phyloP scores from a whole-genome alignment of 1,140 invertebrate species.

The Drosophila burlai region DNA sequence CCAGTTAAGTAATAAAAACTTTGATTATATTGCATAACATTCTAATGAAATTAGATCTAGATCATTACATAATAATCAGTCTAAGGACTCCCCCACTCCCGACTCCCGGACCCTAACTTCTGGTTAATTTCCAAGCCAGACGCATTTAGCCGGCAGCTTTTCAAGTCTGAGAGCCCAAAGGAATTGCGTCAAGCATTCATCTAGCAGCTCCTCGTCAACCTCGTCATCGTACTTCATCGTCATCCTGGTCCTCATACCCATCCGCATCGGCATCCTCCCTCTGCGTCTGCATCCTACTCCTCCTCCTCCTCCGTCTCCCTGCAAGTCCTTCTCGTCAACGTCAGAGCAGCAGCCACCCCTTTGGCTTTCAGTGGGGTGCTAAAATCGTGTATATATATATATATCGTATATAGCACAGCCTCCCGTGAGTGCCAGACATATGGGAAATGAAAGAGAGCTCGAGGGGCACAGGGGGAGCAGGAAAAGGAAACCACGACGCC shows the following conservation, averaged over 20 bases:
- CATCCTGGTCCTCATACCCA: conserved; percentile 6
- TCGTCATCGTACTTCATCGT: conserved; percentile 12
- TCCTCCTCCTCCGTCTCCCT: neutral
- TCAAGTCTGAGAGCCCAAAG: conserved; percentile 26
- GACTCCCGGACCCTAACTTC: conserved; percentile 1
- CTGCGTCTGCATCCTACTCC: conserved; percentile 3
- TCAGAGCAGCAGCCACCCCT: conserved; percentile 40
- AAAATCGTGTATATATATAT: conserved; percentile 16
- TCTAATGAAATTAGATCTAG: conserved; percentile 1
- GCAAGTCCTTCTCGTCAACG: conserved; percentile 33
- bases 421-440: conserved; percentile 46
- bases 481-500: conserved; percentile 34
- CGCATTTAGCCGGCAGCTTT: conserved; percentile 40
- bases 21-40: neutral
- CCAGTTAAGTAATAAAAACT: neutral
- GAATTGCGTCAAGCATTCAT: conserved; percentile 46
- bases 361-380: conserved; percentile 42
- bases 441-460: conserved; percentile 71
- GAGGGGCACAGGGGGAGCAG: neutral
- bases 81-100: neutral
- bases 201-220: conserved; percentile 28
- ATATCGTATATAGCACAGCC: conserved; percentile 18
- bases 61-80: conserved; percentile 9
- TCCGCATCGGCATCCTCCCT: neutral
- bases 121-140: conserved; percentile 31